Evolutionary conservation across 2,797 vertebrate genomes (phyloP), one percentile per base, ranked within the genome.

Genomic region (Lagocephalus sceleratus): DNA sequence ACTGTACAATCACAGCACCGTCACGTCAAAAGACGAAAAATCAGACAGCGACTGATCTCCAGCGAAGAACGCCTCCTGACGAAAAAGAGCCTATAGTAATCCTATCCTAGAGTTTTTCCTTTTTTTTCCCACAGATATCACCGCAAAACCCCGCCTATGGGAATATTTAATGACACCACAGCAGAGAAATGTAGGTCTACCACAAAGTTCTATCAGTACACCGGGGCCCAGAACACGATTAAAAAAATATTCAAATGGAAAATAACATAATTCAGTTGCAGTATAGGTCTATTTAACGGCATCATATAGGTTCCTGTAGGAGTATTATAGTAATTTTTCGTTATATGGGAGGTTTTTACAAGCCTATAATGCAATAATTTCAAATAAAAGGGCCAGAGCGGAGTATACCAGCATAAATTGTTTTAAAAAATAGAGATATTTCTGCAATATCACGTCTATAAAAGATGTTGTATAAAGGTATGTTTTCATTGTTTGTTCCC

Each of bases 341-440:
- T 82, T 66, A 20, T 62, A 68, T 70, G 63, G 74, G 78, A 85
- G 81, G 82, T 71, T 63, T 60, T 68, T 73, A 79, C 60, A 85
- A 87, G 84, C 83, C 83, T 91, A 91, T 89, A 92, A 97, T 95
- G 95, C 95, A 98, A 97, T 98, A 98, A 97, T 92, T 91, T 90
- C 92, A 79, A 90, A 88, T 81, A 85, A 87, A 44, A 96, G 94
- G 95, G 94, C 95, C 94, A 95, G 93, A 94, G 93, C 93, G 91
- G 90, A 95, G 89, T 86, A 94, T 94, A 97, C 95, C 96, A 97
- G 96, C 96, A 98, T 94, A 90, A 91, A 88, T 90, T 90, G 91
- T 90, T 91, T 73, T 84, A 88, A 87, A 88, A 83, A 87, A 76
- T 79, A 91, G 86, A 89, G 90, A 93, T 83, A 92, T 92, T 92